Base-by-base conservation (phyloP, 2,797 vertebrate genomes). In the Atherinosoma microstoma region DNA sequence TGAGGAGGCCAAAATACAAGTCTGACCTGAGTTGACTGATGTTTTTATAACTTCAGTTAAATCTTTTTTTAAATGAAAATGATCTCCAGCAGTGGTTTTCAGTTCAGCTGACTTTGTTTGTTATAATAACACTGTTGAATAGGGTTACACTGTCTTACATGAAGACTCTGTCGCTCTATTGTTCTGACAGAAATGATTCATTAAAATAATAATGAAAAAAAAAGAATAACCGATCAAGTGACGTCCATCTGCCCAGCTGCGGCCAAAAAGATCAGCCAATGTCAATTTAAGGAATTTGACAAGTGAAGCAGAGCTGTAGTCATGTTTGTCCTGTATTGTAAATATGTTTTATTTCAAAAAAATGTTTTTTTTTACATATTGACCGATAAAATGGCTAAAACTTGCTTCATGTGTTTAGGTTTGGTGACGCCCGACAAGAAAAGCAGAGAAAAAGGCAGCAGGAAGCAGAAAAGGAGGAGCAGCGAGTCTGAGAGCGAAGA, bases 381-480 rank as follows among this genome's bases (percentile, higher is more conserved):
- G 18, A 18, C 18, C 42, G 0, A 6, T 24, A 4, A 51, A 51
- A 24, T 4, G 11, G 10, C 49, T 53, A 24, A 11, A 24, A 53
- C 49, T 8, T 9, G 7, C 30, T 40, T 3, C 20, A 16, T 59
- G 35, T 22, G 32, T 85, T 75, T 5, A 95, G 87, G 86, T 24
- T 1, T 90, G 45, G 45, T 58, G 3, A 67, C 76, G 11, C 85
- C 92, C 2, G 84, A 84, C 18, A 78, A 81, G 73, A 91, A 90
- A 45, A 80, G 75, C 56, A 75, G 20, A 73, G 81, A 24, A 18
- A 92, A 72, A 73, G 34, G 49, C 30, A 20, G 6, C 68, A 90
- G 20, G 85, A 94, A 75, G 87, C 62, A 22, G 15, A 94, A 75
- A 63, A 92, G 64, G 60, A 91, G 60, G 60, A 82, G 66, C 40